Evolutionary conservation across 2,888 invertebrate species (phyloP), one percentile per base, ranked within the genome.

Genomic region (Erannis defoliaria): DNA sequence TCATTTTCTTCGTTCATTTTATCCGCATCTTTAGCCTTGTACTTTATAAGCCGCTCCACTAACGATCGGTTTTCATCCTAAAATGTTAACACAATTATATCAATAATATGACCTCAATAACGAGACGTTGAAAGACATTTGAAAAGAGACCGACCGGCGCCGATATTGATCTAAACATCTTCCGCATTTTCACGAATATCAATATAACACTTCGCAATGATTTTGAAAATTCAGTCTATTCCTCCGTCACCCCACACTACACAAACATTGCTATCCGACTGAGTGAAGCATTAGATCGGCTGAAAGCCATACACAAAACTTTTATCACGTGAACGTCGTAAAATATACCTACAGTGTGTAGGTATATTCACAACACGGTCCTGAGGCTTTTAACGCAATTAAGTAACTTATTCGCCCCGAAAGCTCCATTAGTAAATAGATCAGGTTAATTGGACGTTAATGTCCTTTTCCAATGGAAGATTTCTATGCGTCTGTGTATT

Each of bases 1-100:
- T 99, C 99, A 93, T 99, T 99, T 89, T 99, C 98, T 90, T 97
- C 97, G 82, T 99, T 99, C 95, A 99, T 95, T 88, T 96, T 96
- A 80, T 99, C 99, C 0, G 99, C 99, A 94, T 98, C 98, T 90
- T 97, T 96, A 50, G 97, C 96, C 91, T 99, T 99, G 84, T 97
- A 96, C 73, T 96, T 96, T 87, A 99, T 97, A 75, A 98, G 94
- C 73, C 98, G 94, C 70, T 98, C 97, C 60, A 98, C 94, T 70
- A 98, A 91, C 68, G 96, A 94, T 38, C 96, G 94, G 90, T 98
- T 97, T 93, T 98, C 98, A 81, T 96, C 97, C 96, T 98, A 93
- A 66, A 95, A 94, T 67, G 51, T 51, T 18, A 31, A 62, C 60
- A 55, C 56, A 58, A 51, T 40, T 37, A 67, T 21, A 33, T 51